Base-by-base conservation (phyloP, 30 jellyfish, hydroid and myxozoan genomes). In the Hydra vulgaris region DNA sequence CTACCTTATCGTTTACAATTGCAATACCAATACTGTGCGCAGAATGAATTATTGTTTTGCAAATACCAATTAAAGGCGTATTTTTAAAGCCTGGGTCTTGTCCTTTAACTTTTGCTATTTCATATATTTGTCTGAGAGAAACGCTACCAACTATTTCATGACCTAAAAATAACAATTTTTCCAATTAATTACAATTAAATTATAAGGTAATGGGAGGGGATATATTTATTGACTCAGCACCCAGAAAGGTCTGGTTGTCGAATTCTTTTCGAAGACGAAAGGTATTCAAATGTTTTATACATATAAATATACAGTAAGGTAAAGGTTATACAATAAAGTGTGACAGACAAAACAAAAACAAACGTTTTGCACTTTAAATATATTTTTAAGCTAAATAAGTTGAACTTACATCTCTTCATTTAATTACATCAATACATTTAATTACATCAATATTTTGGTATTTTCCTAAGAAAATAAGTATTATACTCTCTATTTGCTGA, bases 1-100 rank as follows among this genome's bases (percentile, higher is more conserved):
- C 71, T 15, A n/a, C n/a, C n/a, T 56, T 56, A n/a, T 83, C 95
- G 17, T 91, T 74, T 12, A 93, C 95, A 71, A 93, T 86, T 69
- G 77, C 89, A 7, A 93, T 87, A 0, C 99, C 99, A 86, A 93
- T 81, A 74, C 99, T 87, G 23, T 86, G 81, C 18, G 94, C 89
- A 0, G 99, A 83, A 15, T 95, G 95, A 84, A 93, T 81, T 20
- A 93, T 72, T 18, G 52, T 70, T 70, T 85, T 93, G 77, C 99
- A 93, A 8, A 93, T 84, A 20, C 85, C 81, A 25, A 82, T 92
- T 21, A 87, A 72, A 7, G 95, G 89, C 0, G 89, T 83, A 72
- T 87, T 83, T 77, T 84, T 83, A 70, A 93, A 75, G 54, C 87
- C 76, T 22, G 70, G 66, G 86, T 93, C 99, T 54, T 87, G 68